Evolutionary conservation across 2,888 invertebrate genomes (phyloP).

Genomic region (Drosophila pseudotalamancana): DNA sequence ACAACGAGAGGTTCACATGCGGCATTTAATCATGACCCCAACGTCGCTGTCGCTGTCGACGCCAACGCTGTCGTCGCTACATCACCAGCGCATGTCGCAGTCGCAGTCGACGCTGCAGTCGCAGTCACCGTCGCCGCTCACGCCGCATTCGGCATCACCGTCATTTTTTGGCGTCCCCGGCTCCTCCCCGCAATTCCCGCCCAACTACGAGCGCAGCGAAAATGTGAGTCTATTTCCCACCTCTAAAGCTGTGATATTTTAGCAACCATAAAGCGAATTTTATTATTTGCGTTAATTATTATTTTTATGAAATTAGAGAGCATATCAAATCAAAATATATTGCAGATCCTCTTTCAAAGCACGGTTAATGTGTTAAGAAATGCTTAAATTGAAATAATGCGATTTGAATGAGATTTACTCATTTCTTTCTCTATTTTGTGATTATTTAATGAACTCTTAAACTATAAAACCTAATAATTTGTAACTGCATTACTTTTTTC

Average conservation of each 20-base stretch:
- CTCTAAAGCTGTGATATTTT: background rate
- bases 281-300: too few species aligned
- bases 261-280: too few species aligned
- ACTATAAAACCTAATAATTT: background rate
- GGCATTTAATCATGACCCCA: slow-evolving; percentile 79
- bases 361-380: too few species aligned
- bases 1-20: slow-evolving; percentile 49
- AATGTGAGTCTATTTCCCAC: slow-evolving; percentile 74
- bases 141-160: slow-evolving; percentile 61
- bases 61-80: slow-evolving; percentile 69
- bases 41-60: slow-evolving; percentile 70
- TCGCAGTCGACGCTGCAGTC: slow-evolving; percentile 33
- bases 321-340: too few species aligned
- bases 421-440: background rate
- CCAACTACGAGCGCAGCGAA: slow-evolving; percentile 81
- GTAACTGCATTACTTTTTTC: too few species aligned
- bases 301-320: too few species aligned
- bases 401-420: background rate
- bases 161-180: slow-evolving; percentile 59
- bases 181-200: slow-evolving; percentile 75
- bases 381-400: too few species aligned
- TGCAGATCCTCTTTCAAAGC: too few species aligned
- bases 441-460: background rate
- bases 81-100: slow-evolving; percentile 66
- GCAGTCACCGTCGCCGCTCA: slow-evolving; percentile 48